phyloP scores from a whole-genome alignment of 1,140 invertebrate species.

The Diuraphis noxia region DNA sequence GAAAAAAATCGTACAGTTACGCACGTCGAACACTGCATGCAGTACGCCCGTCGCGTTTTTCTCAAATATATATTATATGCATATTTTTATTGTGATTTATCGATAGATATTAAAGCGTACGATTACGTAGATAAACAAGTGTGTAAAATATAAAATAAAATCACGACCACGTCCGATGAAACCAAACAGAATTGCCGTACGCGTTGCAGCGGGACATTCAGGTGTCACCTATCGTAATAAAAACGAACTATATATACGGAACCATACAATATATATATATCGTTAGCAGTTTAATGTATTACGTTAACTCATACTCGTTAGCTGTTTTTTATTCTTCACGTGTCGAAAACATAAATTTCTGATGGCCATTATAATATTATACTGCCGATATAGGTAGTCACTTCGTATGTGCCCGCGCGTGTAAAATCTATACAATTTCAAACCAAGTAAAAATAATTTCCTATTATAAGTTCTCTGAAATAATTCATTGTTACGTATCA shows the following conservation, averaged over 20 bases:
- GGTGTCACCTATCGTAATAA: constrained; percentile 20
- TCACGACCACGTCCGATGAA: background rate
- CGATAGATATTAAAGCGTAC: background rate
- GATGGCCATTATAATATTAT: background rate
- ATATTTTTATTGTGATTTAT: background rate
- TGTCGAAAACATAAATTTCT: constrained; percentile 36
- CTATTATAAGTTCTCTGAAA: background rate
- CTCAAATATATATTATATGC: background rate
- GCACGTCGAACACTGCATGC: too few relatives aligned
- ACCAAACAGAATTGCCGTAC: background rate
- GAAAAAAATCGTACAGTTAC: background rate
- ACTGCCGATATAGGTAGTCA: background rate
- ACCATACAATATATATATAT: background rate
- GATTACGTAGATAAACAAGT: background rate
- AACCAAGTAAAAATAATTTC: background rate
- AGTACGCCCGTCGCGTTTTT: background rate
- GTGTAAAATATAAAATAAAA: constrained; percentile 23
- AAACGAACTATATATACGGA: background rate
- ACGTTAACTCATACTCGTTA: background rate
- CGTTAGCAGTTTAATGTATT: background rate
- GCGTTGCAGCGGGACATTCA: background rate
- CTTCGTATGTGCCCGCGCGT: background rate
- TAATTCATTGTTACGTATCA: constrained; percentile 3
- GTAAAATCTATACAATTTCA: background rate
- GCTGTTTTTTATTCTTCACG: constrained; percentile 21